Base-by-base conservation (phyloP, 2,888 invertebrate genomes). In the Chrysolina oricalcia region DNA sequence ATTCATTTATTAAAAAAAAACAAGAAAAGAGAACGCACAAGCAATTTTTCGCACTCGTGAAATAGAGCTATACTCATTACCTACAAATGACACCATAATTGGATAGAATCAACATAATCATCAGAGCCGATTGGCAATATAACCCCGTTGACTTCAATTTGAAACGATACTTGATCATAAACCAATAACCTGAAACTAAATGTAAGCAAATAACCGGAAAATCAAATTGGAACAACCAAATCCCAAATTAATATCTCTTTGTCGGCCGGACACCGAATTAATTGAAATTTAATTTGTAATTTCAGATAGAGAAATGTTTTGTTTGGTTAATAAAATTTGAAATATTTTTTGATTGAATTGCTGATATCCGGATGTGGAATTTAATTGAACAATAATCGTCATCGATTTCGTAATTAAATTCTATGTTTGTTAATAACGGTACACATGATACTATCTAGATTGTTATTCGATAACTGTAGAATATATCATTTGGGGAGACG, bases 281-380 rank as follows among this genome's bases (percentile, higher is more conserved):
- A 53, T 53, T 53, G 19, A 53, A 53, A 53, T 53, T 53, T 53
- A 53, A 53, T 53, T 19, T 53, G 53, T 53, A 53, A 53, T 53
- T 53, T 21, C 53, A 53, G 53, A 53, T 21, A 53, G 19, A 53
- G 53, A 53, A 53, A 53, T 53, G 53, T 21, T 21, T 53, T 53
- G 78, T 81, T 77, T 67, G 69, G 66, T 78, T 73, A 75, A 77
- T 79, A 77, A 82, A 81, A 81, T 80, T 80, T 80, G 78, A 81
- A 82, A 82, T 83, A 81, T 83, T 83, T 83, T 83, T 81, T 80
- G 78, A 81, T 80, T 74, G 76, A 79, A 82, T 80, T 73, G 81
- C 76, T 70, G 79, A 75, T 78, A 78, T 78, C 78, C 72, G 76
- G 74, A 79, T 82, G 78, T 77, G 79, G 75, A 81, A 81, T 82